Evolutionary conservation across 2,888 invertebrate genomes (phyloP).

Genomic region (Mantis religiosa): DNA sequence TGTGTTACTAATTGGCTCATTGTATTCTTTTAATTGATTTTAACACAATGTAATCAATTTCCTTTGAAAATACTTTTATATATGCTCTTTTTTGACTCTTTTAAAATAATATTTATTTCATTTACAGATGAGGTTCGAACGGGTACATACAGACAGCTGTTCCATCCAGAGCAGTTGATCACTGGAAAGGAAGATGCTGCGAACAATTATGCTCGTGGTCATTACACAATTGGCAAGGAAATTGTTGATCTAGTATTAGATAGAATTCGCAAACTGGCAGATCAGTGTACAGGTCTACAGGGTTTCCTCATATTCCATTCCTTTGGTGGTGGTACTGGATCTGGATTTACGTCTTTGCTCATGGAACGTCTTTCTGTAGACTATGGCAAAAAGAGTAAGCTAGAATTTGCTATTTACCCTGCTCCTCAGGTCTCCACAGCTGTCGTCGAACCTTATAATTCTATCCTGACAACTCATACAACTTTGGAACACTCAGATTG

Average conservation of each 20-base stretch:
- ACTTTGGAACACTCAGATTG: constrained; percentile 93
- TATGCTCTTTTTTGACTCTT: too few species aligned
- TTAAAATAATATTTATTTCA: background rate
- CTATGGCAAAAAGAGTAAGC: constrained; percentile 93
- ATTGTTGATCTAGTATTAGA: constrained; percentile 87
- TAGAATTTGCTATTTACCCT: constrained; percentile 95
- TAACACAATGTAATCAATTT: too few species aligned
- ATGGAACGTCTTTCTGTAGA: constrained; percentile 96
- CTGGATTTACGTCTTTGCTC: constrained; percentile 47
- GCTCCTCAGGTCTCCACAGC: constrained; percentile 83
- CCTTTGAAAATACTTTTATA: too few species aligned
- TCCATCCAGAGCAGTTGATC: constrained; percentile 96
- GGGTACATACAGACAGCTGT: constrained; percentile 90
- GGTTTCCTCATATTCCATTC: constrained; percentile 24
- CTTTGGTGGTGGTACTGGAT: constrained; percentile 78
- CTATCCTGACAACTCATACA: constrained; percentile 93
- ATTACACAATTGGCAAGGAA: constrained; percentile 95
- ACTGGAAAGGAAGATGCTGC: constrained; percentile 97
- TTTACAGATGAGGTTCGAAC: constrained; percentile 78
- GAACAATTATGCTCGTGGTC: constrained; percentile 95
- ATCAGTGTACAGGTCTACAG: constrained; percentile 87
- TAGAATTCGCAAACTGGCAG: constrained; percentile 79
- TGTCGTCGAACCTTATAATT: constrained; percentile 97
- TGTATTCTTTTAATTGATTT: too few species aligned
- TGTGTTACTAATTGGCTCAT: too few species aligned